Evolutionary conservation across 2,797 vertebrate genomes (phyloP).

Genomic region (Microctenopoma lineatum): DNA sequence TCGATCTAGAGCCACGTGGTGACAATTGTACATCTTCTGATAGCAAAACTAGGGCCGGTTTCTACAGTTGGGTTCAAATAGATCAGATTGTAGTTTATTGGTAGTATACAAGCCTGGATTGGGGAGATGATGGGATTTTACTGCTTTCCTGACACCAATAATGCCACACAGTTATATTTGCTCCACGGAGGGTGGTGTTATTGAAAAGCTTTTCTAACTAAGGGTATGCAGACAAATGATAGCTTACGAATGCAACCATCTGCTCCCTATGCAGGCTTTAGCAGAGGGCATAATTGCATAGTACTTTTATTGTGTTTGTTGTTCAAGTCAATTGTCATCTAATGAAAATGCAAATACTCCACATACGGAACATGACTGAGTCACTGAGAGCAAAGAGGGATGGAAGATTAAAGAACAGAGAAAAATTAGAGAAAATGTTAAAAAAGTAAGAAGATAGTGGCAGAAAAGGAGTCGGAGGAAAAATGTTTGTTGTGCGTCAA

Average conservation of each 20-base stretch:
- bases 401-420: constrained; percentile 2
- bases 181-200: constrained; percentile 56
- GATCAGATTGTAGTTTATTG: constrained; percentile 56
- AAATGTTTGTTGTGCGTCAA: background rate
- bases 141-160: constrained; percentile 35
- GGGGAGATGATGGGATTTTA: constrained; percentile 51
- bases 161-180: constrained; percentile 32
- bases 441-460: background rate
- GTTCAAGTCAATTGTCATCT: constrained; percentile 61
- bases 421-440: constrained; percentile 15
- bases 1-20: constrained; percentile 19
- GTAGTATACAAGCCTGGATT: constrained; percentile 40
- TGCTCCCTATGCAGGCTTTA: constrained; percentile 52
- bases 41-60: constrained; percentile 22
- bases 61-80: constrained; percentile 33
- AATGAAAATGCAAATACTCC: constrained; percentile 65
- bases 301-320: constrained; percentile 67
- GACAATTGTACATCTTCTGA: constrained; percentile 36
- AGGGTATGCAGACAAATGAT: constrained; percentile 63
- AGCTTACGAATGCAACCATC: constrained; percentile 51
- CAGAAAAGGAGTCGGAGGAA: background rate
- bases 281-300: constrained; percentile 51
- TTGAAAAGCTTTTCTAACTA: constrained; percentile 52
- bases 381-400: constrained; percentile 5
- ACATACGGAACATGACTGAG: constrained; percentile 46